These are phyloP conservation scores for Rhabdornis inornatus DNA, from an alignment of 2,113 vertebrate species.

Conservation along the genomic window DNA sequence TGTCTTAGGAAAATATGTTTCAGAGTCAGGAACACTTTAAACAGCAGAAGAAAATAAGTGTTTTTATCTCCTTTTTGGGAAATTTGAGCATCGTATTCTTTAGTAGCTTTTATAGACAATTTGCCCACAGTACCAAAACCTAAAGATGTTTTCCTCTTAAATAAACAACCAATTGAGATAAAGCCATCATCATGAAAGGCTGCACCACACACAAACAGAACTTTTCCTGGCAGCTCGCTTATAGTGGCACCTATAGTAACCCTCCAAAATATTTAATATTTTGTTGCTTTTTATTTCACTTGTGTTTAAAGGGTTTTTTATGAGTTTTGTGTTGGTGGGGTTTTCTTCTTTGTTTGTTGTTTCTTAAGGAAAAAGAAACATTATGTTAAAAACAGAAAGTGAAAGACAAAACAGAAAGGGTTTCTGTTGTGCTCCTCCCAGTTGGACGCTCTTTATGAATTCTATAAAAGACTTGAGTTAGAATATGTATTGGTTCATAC, in stretches of 20 bases:
- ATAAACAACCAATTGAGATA: background rate
- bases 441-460: background rate
- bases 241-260: background rate
- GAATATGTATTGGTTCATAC: background rate
- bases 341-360: background rate
- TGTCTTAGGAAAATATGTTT: background rate
- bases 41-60: background rate
- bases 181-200: background rate
- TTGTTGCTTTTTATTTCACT: background rate
- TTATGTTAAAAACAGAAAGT: background rate
- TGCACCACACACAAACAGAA: background rate
- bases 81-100: background rate
- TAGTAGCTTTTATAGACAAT: background rate
- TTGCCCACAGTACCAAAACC: background rate
- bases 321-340: background rate
- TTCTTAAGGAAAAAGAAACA: background rate
- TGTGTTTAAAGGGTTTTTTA: accelerated
- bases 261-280: background rate
- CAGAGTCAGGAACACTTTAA: background rate
- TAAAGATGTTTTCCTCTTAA: background rate
- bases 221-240: background rate
- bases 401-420: background rate
- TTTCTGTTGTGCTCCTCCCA: background rate
- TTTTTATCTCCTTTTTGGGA: conserved; percentile 31
- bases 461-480: background rate